These are phyloP conservation scores for Steatornis caripensis DNA, from an alignment of 2,113 vertebrate genomes.

Conservation along the genomic window DNA sequence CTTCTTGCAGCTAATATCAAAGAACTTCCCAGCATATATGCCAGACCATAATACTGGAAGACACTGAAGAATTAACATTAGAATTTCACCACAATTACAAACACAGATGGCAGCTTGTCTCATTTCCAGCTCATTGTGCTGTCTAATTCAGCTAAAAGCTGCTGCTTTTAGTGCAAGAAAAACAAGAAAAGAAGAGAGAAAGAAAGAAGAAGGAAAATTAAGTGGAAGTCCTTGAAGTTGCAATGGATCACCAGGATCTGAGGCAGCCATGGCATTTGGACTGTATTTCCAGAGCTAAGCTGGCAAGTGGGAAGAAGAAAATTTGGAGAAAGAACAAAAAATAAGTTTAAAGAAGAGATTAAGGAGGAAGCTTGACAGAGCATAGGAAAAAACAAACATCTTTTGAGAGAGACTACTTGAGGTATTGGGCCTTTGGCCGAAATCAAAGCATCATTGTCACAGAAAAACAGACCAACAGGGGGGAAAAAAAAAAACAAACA, in stretches of 20 bases:
- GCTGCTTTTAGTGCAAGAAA: neutral
- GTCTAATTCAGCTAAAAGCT: neutral
- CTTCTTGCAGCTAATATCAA: neutral
- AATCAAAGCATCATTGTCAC: neutral
- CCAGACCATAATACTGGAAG: neutral
- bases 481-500: no score
- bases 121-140: neutral
- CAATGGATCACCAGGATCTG: neutral
- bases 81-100: neutral
- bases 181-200: neutral
- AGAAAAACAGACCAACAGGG: neutral
- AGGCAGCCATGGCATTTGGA: neutral
- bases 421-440: neutral
- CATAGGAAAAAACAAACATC: neutral
- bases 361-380: neutral
- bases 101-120: neutral
- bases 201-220: neutral
- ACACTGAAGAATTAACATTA: neutral
- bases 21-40: neutral
- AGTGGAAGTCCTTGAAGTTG: neutral
- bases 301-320: neutral
- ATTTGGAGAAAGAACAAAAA: neutral
- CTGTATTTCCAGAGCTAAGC: neutral
- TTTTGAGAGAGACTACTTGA: neutral
- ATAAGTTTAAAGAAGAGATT: neutral